Conservation (phyloP, 2,113 vertebrate genomes). For the Merops nubicus region DNA sequence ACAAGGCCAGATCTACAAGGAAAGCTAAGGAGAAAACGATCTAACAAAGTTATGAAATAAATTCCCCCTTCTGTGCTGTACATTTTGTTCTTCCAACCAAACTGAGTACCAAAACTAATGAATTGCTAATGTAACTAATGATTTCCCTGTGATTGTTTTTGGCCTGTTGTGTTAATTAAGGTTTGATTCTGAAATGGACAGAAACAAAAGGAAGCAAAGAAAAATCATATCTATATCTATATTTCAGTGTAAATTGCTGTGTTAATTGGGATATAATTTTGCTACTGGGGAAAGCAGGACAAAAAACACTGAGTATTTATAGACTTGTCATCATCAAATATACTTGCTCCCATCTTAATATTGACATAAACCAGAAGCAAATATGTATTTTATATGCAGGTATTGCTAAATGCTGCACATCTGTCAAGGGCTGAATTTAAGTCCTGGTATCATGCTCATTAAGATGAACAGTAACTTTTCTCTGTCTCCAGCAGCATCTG, state of each 20-base stretch:
- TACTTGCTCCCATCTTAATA: conserved; percentile 30
- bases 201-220: conserved; percentile 26
- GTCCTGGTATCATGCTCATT: neutral
- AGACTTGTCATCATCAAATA: conserved; percentile 32
- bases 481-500: neutral
- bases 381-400: conserved; percentile 30
- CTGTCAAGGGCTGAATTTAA: neutral
- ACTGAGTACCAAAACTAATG: neutral
- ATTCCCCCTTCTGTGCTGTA: neutral
- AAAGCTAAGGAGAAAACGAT: neutral
- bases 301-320: conserved; percentile 47
- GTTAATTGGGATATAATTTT: conserved; percentile 39
- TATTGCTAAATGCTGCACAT: neutral
- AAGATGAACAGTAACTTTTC: neutral
- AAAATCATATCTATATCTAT: conserved; percentile 5
- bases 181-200: conserved; percentile 13
- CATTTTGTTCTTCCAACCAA: neutral
- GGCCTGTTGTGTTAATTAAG: conserved; percentile 12
- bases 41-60: neutral
- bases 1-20: neutral
- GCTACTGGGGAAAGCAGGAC: neutral
- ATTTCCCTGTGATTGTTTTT: neutral
- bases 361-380: conserved; percentile 46
- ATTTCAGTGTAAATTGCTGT: conserved; percentile 48
- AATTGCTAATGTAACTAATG: neutral